phyloP scores from a whole-genome alignment of 2,797 vertebrate genomes.

The Karalla daura region DNA sequence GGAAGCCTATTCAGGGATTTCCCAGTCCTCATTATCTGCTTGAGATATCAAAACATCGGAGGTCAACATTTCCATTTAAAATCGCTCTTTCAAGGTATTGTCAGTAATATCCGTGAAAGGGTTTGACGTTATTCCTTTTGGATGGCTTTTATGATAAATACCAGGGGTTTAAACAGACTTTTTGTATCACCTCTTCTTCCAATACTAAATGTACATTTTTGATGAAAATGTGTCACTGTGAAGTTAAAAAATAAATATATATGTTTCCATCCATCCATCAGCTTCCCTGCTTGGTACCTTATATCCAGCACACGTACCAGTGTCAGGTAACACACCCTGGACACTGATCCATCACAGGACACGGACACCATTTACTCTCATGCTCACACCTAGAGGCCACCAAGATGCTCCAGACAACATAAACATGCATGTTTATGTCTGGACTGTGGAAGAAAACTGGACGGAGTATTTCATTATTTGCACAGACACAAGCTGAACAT shows the following conservation, averaged over 20 bases:
- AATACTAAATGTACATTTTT: background rate
- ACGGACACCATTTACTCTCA: too few relatives aligned
- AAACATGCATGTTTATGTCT: too few relatives aligned
- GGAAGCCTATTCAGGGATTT: conserved; percentile 47
- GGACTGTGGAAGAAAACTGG: too few relatives aligned
- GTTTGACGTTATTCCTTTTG: conserved; percentile 17
- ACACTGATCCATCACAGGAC: too few relatives aligned
- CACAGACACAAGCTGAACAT: too few relatives aligned
- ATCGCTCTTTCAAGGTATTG: conserved; percentile 13
- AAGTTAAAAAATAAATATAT: background rate
- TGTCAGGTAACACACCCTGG: too few relatives aligned
- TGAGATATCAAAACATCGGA: conserved; percentile 46
- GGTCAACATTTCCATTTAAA: conserved; percentile 35
- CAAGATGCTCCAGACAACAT: too few relatives aligned
- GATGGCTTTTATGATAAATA: conserved; percentile 18
- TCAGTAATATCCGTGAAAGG: conserved; percentile 7
- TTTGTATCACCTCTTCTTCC: conserved; percentile 9
- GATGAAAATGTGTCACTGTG: background rate
- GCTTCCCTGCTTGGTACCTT: too few relatives aligned
- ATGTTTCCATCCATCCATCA: conserved; percentile 2
- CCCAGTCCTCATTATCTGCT: conserved; percentile 47
- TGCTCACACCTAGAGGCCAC: too few relatives aligned
- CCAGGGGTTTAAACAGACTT: background rate
- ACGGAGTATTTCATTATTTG: too few relatives aligned
- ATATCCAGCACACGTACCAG: too few relatives aligned